These are phyloP conservation scores for Nicator chloris DNA, from an alignment of 2,113 vertebrate genomes.

Conservation along the genomic window DNA sequence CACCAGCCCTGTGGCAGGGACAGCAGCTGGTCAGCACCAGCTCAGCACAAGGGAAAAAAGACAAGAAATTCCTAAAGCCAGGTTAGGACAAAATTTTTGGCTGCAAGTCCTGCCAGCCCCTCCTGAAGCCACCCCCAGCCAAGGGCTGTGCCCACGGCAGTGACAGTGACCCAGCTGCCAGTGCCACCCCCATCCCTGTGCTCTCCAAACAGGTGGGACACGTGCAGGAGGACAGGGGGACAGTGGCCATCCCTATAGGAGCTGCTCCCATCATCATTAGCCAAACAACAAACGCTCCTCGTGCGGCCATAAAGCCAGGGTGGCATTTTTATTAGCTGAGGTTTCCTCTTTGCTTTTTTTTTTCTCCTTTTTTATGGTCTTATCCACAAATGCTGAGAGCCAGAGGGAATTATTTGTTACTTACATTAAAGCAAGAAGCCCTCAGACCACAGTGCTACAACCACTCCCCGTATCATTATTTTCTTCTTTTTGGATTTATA, in stretches of 20 bases:
- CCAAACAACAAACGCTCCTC: neutral
- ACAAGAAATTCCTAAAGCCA: neutral
- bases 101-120: neutral
- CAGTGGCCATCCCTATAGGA: neutral
- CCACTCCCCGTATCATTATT: constrained; percentile 40
- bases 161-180: neutral
- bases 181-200: neutral
- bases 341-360: constrained; percentile 15
- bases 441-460: constrained; percentile 16
- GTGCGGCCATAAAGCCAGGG: neutral
- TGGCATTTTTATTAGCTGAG: constrained; percentile 57
- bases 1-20: neutral
- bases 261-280: neutral
- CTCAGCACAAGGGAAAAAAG: neutral
- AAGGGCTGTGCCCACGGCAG: neutral
- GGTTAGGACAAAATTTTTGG: neutral
- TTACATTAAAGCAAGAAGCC: constrained; percentile 54
- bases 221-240: neutral
- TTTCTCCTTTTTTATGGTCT: neutral
- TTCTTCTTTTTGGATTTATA: constrained; percentile 30
- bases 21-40: neutral
- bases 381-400: constrained; percentile 45
- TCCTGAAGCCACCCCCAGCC: fast-evolving
- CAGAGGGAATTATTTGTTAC: constrained; percentile 62
- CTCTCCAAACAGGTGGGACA: fast-evolving